Evolutionary conservation across 2,888 invertebrate species (phyloP), one percentile per base, ranked within the genome.

Genomic region (Marasmarcha lunaedactyla): DNA sequence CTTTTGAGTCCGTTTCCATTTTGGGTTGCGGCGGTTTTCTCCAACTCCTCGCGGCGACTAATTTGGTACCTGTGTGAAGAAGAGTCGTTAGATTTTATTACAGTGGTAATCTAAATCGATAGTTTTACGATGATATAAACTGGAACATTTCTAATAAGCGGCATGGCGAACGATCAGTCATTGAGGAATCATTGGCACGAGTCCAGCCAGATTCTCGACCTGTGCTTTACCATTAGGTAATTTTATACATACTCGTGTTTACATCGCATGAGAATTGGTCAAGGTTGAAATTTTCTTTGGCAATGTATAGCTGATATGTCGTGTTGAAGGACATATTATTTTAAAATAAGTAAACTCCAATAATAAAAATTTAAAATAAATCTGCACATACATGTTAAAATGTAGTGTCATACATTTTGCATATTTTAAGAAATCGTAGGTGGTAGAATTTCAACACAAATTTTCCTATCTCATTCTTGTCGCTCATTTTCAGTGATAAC

Each of bases 1-100:
- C 87, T 85, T 59, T 88, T 88, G 44, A 87, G 73, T 39, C 88
- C 88, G 55, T 87, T 88, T 43, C 87, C 84, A 52, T 87, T 87
- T 42, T 86, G 78, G 40, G 84, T 74, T 9, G 73, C 59, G 33
- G 77, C 57, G 26, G 61, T 68, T 62, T 55, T 77, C 47, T 81
- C 79, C 37, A 74, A 46, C 47, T 78, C 79, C 54, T 87, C 87
- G 41, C 87, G 81, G 52, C 87, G 73, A 48, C 68, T 77, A 50
- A 71, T 87, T 69, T 74, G 87, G 69, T 87, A 88, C 78, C 73
- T 85, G 64, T 7, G 52, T 46, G 35, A 45, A 35, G 20, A 42
- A 5, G 20, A 20, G 20, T 20, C n/a, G 20, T 20, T 5, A 20
- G 20, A 20, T 20, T 20, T 20, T 20, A 20, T 20, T 41, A 37